A percentile compares a stretch with the other conserved stretches of the same genome.
Evolutionary conservation across 1,140 invertebrate species (phyloP).

Genomic region (Zophobas atratus): DNA sequence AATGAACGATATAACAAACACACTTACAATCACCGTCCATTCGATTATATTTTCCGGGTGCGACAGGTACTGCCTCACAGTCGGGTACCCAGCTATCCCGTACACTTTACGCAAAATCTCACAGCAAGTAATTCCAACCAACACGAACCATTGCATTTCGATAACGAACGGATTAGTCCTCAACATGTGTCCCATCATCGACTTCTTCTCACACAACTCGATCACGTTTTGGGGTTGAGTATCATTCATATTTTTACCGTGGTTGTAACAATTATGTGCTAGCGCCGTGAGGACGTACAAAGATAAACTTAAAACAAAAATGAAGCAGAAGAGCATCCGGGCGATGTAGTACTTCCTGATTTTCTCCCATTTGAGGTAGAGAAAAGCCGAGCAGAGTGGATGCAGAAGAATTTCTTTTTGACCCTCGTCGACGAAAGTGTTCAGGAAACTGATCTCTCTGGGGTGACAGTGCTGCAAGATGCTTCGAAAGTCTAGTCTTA

Average conservation of each 20-base stretch:
- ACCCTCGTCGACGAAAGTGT: slow-evolving; percentile 87
- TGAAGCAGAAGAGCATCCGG: slow-evolving; percentile 83
- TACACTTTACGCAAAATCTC: slow-evolving; percentile 85
- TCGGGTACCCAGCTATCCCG: slow-evolving; percentile 82
- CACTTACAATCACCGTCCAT: slow-evolving; percentile 87
- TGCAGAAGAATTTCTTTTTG: slow-evolving; percentile 88
- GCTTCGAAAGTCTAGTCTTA: slow-evolving; percentile 86
- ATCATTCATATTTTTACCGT: slow-evolving; percentile 79
- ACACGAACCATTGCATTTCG: slow-evolving; percentile 84
- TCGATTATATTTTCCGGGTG: slow-evolving; percentile 89
- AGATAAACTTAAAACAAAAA: slow-evolving; percentile 85
- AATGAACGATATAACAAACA: slow-evolving; percentile 85
- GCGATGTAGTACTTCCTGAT: slow-evolving; percentile 90
- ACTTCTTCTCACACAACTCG: slow-evolving; percentile 81
- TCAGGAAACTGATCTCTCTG: slow-evolving; percentile 85
- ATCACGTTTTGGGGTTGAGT: slow-evolving; percentile 73
- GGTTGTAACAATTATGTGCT: slow-evolving; percentile 85
- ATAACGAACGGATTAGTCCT: slow-evolving; percentile 80
- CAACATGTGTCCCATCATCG: slow-evolving; percentile 80
- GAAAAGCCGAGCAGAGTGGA: slow-evolving; percentile 86
- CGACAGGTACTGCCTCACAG: slow-evolving; percentile 83
- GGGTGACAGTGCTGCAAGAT: slow-evolving; percentile 84
- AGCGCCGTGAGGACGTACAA: slow-evolving; percentile 83
- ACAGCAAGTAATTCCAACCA: slow-evolving; percentile 81
- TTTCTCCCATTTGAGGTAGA: slow-evolving; percentile 90